Evolutionary conservation across 1,140 invertebrate genomes (phyloP).

Genomic region (Caligus rogercresseyi): DNA sequence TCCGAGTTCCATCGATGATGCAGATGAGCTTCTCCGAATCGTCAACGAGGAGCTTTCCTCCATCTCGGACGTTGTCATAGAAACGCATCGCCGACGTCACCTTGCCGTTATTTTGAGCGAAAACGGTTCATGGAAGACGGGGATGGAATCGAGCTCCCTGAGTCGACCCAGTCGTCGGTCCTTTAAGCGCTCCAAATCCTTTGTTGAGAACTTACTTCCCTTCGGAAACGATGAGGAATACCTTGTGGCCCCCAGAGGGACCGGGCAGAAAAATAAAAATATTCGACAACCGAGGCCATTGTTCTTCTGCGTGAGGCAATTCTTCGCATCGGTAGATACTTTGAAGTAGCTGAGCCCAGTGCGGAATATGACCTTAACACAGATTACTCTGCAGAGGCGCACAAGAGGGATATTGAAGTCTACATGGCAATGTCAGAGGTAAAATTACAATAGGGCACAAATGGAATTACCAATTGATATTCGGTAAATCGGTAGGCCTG

Average conservation of each 20-base stretch:
- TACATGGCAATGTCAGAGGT: constrained; percentile 40
- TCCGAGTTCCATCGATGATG: constrained; percentile 57
- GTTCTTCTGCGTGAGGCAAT: constrained; percentile 95
- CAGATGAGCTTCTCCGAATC: constrained; percentile 55
- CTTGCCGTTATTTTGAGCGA: constrained; percentile 91
- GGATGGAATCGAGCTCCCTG: background rate
- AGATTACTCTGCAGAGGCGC: constrained; percentile 88
- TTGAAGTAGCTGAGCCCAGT: constrained; percentile 56
- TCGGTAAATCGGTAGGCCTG: too few relatives aligned
- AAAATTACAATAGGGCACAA: too few relatives aligned
- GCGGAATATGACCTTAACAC: constrained; percentile 48
- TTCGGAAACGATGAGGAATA: constrained; percentile 33
- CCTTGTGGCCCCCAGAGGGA: constrained; percentile 38
- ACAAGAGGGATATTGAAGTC: constrained; percentile 77
- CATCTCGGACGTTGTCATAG: constrained; percentile 64
- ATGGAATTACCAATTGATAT: too few relatives aligned
- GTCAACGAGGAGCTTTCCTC: constrained; percentile 30
- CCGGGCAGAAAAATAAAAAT: constrained; percentile 84
- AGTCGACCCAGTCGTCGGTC: constrained; percentile 41
- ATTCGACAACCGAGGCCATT: constrained; percentile 61
- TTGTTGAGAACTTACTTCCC: constrained; percentile 73
- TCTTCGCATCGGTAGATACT: constrained; percentile 63
- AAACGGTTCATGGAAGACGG: constrained; percentile 47
- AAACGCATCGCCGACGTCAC: constrained; percentile 73
- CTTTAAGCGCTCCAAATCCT: constrained; percentile 73